A percentile compares a stretch with the other conserved stretches of the same genome.
Evolutionary conservation across 2,113 vertebrate species (phyloP).

Genomic region (Ochotona curzoniae): DNA sequence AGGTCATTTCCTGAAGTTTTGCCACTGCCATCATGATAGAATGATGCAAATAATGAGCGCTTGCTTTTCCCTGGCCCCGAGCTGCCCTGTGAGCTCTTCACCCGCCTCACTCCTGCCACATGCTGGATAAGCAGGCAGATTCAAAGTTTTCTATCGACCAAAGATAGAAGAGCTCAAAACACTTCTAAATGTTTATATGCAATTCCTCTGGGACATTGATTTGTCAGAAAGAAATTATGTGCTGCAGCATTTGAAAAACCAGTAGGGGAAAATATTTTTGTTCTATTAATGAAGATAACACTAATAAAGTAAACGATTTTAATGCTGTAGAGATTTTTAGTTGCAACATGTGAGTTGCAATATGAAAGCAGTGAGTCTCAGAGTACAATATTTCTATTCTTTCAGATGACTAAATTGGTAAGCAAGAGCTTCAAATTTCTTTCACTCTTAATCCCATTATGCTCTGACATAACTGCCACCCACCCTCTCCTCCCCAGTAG

Average conservation of each 20-base stretch:
- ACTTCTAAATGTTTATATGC: conserved; percentile 28
- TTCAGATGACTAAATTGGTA: not conserved
- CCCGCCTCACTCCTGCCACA: not conserved
- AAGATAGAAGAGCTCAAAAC: not conserved
- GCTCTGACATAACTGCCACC: not conserved
- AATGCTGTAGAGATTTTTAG: not conserved
- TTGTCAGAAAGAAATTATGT: conserved; percentile 14
- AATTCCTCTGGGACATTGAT: not conserved
- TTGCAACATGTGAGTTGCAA: not conserved
- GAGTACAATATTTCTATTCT: not conserved
- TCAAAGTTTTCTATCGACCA: not conserved
- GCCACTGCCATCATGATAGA: not conserved
- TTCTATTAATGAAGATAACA: not conserved
- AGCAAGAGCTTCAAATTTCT: not conserved
- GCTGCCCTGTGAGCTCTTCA: not conserved
- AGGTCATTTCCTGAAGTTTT: not conserved
- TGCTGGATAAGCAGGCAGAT: not conserved
- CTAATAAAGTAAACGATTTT: not conserved
- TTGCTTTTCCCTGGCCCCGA: not conserved
- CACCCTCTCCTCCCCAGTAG: fast-evolving
- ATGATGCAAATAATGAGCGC: not conserved
- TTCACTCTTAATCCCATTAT: not conserved
- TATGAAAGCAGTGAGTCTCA: not conserved
- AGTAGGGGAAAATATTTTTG: not conserved
- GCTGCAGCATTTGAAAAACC: not conserved